Evolutionary conservation across 2,113 vertebrate species (phyloP).

Genomic region (Nothoprocta perdicaria): DNA sequence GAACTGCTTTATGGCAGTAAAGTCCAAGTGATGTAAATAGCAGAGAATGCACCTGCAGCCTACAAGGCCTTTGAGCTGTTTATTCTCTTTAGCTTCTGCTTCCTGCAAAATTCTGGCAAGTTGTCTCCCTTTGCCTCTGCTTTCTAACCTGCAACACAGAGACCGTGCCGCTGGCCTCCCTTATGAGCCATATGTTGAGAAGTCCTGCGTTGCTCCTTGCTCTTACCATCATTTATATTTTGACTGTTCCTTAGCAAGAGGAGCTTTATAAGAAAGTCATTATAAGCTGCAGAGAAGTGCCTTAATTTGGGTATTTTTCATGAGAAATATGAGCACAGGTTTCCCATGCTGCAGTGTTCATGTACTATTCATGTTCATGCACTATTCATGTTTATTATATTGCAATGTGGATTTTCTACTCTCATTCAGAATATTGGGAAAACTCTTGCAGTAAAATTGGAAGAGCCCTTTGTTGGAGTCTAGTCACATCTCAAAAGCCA

Average conservation of each 20-base stretch:
- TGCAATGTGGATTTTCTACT: background rate
- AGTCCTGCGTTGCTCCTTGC: background rate
- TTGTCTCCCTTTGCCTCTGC: background rate
- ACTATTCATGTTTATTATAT: background rate
- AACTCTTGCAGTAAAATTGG: background rate
- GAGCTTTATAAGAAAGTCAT: background rate
- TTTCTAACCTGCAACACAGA: background rate
- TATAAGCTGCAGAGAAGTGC: background rate
- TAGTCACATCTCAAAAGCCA: background rate
- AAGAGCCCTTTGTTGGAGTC: background rate
- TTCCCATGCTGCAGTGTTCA: background rate
- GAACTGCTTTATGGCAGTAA: background rate
- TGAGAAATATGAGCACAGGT: background rate
- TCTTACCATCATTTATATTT: background rate
- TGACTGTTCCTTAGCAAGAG: background rate
- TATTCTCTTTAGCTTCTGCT: background rate
- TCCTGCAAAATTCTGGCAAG: background rate
- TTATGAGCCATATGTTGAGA: background rate
- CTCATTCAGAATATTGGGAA: background rate
- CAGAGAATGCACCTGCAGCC: background rate
- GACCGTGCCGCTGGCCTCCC: background rate
- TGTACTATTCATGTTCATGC: background rate
- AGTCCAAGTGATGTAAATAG: background rate
- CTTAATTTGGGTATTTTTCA: background rate
- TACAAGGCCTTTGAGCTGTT: background rate